A percentile compares a stretch with the other conserved stretches of the same genome.
Conservation (phyloP, 1,140 invertebrate genomes). For the Fragariocoptes setiger region DNA sequence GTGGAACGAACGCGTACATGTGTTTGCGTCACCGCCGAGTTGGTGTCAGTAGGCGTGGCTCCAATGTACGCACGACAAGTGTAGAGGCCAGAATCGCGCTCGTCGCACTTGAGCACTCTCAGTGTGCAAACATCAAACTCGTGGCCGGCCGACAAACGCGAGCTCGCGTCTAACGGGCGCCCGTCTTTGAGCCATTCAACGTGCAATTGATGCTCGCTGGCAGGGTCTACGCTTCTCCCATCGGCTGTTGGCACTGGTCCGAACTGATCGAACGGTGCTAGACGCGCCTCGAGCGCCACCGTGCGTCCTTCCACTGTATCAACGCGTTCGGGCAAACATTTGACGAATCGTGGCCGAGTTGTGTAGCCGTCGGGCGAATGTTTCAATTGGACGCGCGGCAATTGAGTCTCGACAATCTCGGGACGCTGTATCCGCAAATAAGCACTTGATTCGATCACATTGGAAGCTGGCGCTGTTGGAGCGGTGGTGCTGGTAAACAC, state of each 20-base stretch:
- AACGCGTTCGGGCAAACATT: constrained; percentile 54
- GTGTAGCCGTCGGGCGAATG: too few species aligned
- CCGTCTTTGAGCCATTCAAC: constrained; percentile 94
- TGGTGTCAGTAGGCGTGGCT: constrained; percentile 58
- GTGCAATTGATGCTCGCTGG: too few species aligned
- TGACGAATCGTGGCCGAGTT: constrained; percentile 57
- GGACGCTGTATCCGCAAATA: constrained; percentile 33
- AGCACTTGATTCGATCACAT: too few species aligned
- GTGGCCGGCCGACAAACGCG: constrained; percentile 73
- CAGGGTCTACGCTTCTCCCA: too few species aligned
- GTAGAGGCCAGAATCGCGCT: constrained; percentile 84
- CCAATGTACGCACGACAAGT: constrained; percentile 76
- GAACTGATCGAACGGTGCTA: constrained; percentile 79
- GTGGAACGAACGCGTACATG: too few species aligned
- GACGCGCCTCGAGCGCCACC: constrained; percentile 61
- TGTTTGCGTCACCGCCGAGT: too few species aligned
- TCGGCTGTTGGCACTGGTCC: too few species aligned
- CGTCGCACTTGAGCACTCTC: too few species aligned
- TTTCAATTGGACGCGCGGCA: too few species aligned
- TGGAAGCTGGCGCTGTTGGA: constrained; percentile 13
- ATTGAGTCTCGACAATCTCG: constrained; percentile 40
- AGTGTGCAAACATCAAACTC: constrained; percentile 92
- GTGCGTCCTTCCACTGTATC: constrained; percentile 65
- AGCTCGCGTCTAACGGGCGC: constrained; percentile 38
- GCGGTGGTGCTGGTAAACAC: constrained; percentile 22